Base-by-base conservation (phyloP, 35 echinoderm and acorn worm genomes). In the Ophioderma brevispina region DNA sequence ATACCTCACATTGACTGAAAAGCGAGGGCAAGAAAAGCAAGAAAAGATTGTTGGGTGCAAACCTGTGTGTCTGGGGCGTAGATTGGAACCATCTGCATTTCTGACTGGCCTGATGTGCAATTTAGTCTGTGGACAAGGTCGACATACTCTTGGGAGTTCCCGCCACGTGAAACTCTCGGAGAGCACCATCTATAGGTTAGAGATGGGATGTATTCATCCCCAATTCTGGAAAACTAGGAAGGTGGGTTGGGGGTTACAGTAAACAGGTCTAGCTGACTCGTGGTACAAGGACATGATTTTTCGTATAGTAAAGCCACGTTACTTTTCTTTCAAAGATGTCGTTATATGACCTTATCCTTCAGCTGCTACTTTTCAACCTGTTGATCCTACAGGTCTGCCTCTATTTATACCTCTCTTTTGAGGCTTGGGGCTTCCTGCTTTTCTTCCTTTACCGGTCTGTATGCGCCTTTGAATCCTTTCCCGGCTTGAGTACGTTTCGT, bases 1-100 rank as follows among this genome's bases (percentile, higher is more conserved):
- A 81, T 31, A 88, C 91, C 18, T 93, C 85, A 37, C 88, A 59
- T 42, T 93, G 63, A 40, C 42, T 81, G 70, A 92, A 92, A n/a
- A 92, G 43, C 1, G 84, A 87, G 0, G 79, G 91, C n/a, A n/a
- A n/a, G n/a, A n/a, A n/a, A n/a, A 82, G 89, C 39, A 91, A 17
- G 32, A 93, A 89, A 35, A 93, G 81, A 39, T 93, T 93, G 55
- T 35, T 39, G 1, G 92, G 92, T 13, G 78, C 92, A 4, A n/a
- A 93, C 92, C n/a, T 40, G 38, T 18, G 79, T 86, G 1, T 82
- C 81, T 18, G 37, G 37, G 15, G 34, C 15, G 1, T 49, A 93
- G 63, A 40, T 83, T 40, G 23, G 79, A 55, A 15, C 88, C 78
- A 36, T 88, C 86, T 40, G n/a, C 13, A 35, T 83, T 86, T 1